Evolutionary conservation across 2,797 vertebrate genomes (phyloP), one percentile per base, ranked within the genome.

Genomic region (Diplodus sargus): DNA sequence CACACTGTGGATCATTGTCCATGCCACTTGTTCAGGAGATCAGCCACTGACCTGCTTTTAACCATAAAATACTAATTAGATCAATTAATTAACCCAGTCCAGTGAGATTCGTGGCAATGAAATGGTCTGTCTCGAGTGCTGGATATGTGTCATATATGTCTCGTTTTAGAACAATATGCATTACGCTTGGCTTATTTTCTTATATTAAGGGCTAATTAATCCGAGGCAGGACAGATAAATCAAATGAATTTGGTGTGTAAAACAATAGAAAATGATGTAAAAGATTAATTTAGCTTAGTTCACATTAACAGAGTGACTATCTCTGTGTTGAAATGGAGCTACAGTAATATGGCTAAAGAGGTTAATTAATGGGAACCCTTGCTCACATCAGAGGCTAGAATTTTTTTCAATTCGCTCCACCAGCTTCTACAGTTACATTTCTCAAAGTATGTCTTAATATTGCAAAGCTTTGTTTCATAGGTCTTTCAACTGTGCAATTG

Each of bases 71-170:
- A 77, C 72, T 91, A 90, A 92, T 91, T 93, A 87, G 52, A 85
- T 62, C 48, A 65, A 85, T 81, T 91, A 90, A 91, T 90, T 91
- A 89, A 39, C 8, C 64, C 28, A 14, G 77, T 85, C 87, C 86
- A 79, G 84, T 74, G 88, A 92, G 89, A 90, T 80, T 87, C 53
- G 43, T 72, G 47, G 42, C 78, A 78, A 47, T 67, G 60, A 81
- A 79, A 82, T 56, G 42, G 64, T 76, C 66, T 52, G 74, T 84
- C 81, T 83, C 20, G 30, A 71, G 43, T 76, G 62, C 25, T 72
- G 20, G 25, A 59, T 85, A 79, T 85, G 57, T 87, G 68, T 84
- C 73, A 71, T 69, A 59, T 61, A 63, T 66, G 64, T 78, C 64
- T 83, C 57, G 58, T 82, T 81, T 76, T n/a, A 66, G 25, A 76